A percentile compares a stretch with the other conserved stretches of the same genome.
Conservation (phyloP, 2,888 invertebrate genomes). For the Aporophyla lueneburgensis region DNA sequence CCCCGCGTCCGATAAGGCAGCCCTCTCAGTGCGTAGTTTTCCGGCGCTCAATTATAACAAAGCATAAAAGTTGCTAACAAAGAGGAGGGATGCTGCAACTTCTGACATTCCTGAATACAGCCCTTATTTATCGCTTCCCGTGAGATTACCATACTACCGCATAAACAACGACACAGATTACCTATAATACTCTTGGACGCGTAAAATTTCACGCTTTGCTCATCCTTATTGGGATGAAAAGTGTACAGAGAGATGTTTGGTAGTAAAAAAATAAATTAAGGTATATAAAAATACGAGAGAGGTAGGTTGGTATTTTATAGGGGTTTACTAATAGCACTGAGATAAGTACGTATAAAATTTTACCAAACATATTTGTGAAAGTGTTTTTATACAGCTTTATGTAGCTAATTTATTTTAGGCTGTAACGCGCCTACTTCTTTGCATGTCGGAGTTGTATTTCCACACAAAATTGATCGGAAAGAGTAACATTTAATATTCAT, state of each 20-base stretch:
- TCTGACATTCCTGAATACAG: constrained; percentile 72
- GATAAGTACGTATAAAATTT: constrained; percentile 61
- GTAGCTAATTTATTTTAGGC: constrained; percentile 32
- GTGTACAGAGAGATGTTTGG: constrained; percentile 61
- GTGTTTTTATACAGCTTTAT: constrained; percentile 44
- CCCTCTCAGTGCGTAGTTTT: constrained; percentile 61
- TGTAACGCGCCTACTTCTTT: neutral
- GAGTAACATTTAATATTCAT: constrained; percentile 15
- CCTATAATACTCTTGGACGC: constrained; percentile 67
- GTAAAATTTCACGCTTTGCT: constrained; percentile 73
- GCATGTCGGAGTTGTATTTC: neutral
- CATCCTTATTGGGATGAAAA: constrained; percentile 69
- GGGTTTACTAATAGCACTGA: constrained; percentile 63
- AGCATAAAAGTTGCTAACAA: constrained; percentile 78
- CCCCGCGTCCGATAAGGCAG: constrained; percentile 39
- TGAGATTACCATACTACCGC: constrained; percentile 75
- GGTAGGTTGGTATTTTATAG: constrained; percentile 60
- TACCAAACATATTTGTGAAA: constrained; percentile 46
- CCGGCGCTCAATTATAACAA: constrained; percentile 76
- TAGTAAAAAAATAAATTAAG: constrained; percentile 63
- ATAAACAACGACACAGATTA: constrained; percentile 78
- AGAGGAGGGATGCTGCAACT: constrained; percentile 74
- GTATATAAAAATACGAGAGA: constrained; percentile 53
- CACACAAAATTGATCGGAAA: constrained; percentile 11
- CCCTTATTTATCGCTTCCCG: constrained; percentile 78